These are phyloP conservation scores for Rhagonycha fulva DNA, from an alignment of 2,888 invertebrate species.

Conservation along the genomic window DNA sequence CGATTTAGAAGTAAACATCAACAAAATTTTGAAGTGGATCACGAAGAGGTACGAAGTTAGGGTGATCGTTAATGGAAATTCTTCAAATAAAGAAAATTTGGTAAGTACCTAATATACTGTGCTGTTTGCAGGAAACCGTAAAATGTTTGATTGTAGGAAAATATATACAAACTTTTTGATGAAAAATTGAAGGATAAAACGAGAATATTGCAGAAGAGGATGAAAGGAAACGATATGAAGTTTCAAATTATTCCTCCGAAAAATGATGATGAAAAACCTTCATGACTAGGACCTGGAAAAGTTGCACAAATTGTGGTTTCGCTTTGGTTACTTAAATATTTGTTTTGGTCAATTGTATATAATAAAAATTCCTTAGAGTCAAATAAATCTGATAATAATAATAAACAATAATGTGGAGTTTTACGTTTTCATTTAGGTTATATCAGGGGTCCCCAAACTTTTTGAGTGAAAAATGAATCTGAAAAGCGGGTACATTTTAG, in stretches of 20 bases:
- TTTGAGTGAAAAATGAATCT: too few species aligned
- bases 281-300: slow-evolving; percentile 36
- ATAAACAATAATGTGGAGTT: background rate
- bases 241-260: slow-evolving; percentile 65
- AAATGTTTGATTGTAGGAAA: slow-evolving; percentile 56
- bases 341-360: slow-evolving; percentile 19
- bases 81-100: slow-evolving; percentile 50
- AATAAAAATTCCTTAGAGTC: background rate
- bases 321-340: slow-evolving; percentile 21
- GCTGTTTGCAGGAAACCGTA: background rate
- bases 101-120: slow-evolving; percentile 46
- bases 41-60: slow-evolving; percentile 69
- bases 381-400: background rate
- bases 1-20: slow-evolving; percentile 67
- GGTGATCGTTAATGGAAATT: slow-evolving; percentile 61
- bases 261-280: slow-evolving; percentile 7
- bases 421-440: background rate
- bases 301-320: slow-evolving; percentile 5
- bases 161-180: slow-evolving; percentile 62
- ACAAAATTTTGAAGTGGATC: slow-evolving; percentile 69
- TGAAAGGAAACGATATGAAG: slow-evolving; percentile 63
- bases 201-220: slow-evolving; percentile 66
- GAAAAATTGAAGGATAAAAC: slow-evolving; percentile 57
- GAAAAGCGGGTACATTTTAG: too few species aligned
- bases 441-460: background rate